These are phyloP conservation scores for Meleagris gallopavo DNA, from an alignment of 2,113 vertebrate genomes.

Conservation along the genomic window DNA sequence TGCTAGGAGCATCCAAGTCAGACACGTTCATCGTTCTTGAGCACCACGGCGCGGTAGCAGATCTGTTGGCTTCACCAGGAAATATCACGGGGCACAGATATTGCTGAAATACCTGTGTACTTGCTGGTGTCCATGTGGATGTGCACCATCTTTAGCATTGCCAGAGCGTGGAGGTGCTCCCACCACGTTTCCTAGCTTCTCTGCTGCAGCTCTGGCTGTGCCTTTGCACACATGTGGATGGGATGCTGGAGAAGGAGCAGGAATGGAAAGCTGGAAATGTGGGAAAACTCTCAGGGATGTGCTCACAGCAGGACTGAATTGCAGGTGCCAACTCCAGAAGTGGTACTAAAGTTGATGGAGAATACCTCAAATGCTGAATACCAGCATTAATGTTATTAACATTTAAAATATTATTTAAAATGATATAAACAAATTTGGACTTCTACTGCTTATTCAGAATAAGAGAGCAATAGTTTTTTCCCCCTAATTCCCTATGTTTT, in stretches of 20 bases:
- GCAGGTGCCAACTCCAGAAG: background rate
- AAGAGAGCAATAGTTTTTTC: background rate
- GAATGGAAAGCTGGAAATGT: background rate
- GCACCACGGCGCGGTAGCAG: background rate
- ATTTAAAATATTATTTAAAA: background rate
- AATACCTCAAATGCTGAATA: background rate
- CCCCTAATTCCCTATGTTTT: background rate
- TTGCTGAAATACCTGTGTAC: too few relatives aligned
- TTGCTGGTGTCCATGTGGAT: background rate
- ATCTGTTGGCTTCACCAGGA: background rate
- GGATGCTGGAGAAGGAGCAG: background rate
- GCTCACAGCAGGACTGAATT: fast-evolving
- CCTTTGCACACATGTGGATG: background rate
- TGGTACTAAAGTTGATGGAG: background rate
- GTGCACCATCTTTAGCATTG: too few relatives aligned
- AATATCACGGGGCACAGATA: background rate
- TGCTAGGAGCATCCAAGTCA: background rate
- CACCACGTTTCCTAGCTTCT: background rate
- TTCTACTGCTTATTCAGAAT: background rate
- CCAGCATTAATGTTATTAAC: background rate
- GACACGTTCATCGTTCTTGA: fast-evolving
- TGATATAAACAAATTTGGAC: background rate
- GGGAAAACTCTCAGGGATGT: background rate
- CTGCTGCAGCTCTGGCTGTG: background rate
- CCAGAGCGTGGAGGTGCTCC: background rate